Base-by-base conservation (phyloP, 2,888 invertebrate genomes). In the Frankliniella fusca region DNA sequence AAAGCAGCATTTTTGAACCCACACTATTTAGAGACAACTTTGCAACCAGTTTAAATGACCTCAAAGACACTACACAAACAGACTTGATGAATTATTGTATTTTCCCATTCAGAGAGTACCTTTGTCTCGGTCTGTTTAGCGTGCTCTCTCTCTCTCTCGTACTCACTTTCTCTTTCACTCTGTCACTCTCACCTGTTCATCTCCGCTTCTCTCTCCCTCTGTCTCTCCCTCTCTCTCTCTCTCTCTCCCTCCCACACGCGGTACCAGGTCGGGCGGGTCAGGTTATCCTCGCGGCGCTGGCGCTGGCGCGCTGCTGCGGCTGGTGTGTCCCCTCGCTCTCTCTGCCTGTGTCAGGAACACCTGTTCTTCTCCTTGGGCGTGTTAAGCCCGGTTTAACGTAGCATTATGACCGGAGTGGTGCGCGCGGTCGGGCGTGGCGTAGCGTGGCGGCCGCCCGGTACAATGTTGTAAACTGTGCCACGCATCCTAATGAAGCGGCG, bases 391-490 rank as follows among this genome's bases (percentile, higher is more conserved):
- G 23, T 70, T 70, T 70, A 70, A 70, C 70, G 70, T 23, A n/a
- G 70, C 70, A 70, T 70, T 70, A 70, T 70, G 70, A 70, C 70
- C 70, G 70, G 70, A 54, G 54, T 54, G 54, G 38, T 38, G 2
- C 38, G 38, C 38, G 38, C 38, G 54, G 54, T 9, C 15, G 12
- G 54, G 54, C 54, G 54, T 54, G 54, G 54, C 18, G 12, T 1
- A 9, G 54, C 54, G 54, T 15, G 54, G 54, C 12, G 15, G 15
- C 3, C 8, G 54, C 54, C 54, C 2, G 15, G 5, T 54, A 54
- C 54, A 54, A 54, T 70, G 70, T 70, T 70, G 70, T n/a, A 23
- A 70, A 70, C 70, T 70, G 70, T 70, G 70, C 23, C 70, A 23
- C 65, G 18, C 70, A 23, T 70, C 70, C 70, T 70, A 70, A 70